These are phyloP conservation scores for Drosophila eohydei DNA, from an alignment of 2,888 invertebrate species.

Conservation along the genomic window DNA sequence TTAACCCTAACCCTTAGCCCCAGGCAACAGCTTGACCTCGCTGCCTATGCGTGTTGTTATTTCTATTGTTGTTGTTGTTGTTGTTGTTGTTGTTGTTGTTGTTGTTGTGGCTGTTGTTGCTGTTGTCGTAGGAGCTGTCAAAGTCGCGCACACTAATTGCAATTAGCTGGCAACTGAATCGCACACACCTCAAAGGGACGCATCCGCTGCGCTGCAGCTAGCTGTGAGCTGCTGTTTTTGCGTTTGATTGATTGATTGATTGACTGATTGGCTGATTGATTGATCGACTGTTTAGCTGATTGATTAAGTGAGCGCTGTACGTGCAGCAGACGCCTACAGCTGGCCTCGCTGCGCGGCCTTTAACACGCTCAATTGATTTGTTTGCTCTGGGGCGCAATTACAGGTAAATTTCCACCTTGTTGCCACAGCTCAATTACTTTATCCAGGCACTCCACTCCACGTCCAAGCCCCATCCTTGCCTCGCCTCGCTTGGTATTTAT, in stretches of 20 bases:
- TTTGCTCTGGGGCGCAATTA: constrained; percentile 64
- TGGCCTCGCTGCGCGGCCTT: constrained; percentile 39
- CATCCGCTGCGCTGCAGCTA: too few species aligned
- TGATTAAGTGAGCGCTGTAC: constrained; percentile 37
- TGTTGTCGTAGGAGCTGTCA: constrained; percentile 34
- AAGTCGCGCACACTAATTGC: constrained; percentile 60
- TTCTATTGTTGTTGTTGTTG: constrained; percentile 1
- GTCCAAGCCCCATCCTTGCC: background rate
- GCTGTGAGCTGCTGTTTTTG: constrained; percentile 16
- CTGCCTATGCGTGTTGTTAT: constrained; percentile 7
- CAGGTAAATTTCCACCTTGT: constrained; percentile 36
- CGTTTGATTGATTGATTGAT: constrained; percentile 48
- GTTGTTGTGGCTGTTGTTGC: constrained; percentile 10
- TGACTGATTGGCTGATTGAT: constrained; percentile 49
- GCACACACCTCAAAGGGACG: constrained; percentile 21
- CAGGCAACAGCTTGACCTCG: constrained; percentile 32
- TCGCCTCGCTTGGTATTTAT: constrained; percentile 15
- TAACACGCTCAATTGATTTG: constrained; percentile 74
- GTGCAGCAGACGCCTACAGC: constrained; percentile 1
- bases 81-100: constrained; percentile 9
- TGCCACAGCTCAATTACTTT: constrained; percentile 36
- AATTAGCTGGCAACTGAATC: constrained; percentile 45
- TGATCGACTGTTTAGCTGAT: constrained; percentile 50
- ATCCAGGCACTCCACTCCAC: constrained; percentile 37
- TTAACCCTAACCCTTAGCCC: constrained; percentile 16